A percentile compares a stretch with the other conserved stretches of the same genome.
Conservation (phyloP, 2,888 invertebrate genomes). For the Stegophylla sp. region DNA sequence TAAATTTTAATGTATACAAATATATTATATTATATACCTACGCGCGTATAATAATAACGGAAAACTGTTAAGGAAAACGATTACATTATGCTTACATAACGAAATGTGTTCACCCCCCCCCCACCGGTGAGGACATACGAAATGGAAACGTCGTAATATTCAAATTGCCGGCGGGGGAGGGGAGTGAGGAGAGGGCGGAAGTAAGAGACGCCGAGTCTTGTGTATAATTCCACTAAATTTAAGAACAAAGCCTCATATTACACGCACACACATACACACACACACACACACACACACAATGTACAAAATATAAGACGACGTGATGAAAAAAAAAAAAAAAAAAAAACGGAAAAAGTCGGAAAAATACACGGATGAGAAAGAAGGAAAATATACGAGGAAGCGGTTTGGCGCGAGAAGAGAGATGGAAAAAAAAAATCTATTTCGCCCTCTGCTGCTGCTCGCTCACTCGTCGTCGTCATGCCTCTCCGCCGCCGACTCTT, state of each 20-base stretch:
- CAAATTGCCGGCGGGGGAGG: slow-evolving; percentile 5
- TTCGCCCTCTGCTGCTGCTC: slow-evolving; percentile 13
- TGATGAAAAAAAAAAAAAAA: slow-evolving; percentile 59
- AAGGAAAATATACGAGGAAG: slow-evolving; percentile 54
- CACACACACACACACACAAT: no score
- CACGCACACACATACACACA: no score
- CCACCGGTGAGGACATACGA: slow-evolving; percentile 3
- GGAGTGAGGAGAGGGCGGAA: background rate
- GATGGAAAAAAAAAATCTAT: slow-evolving; percentile 47
- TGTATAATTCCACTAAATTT: slow-evolving; percentile 58
- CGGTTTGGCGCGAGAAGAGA: slow-evolving; percentile 27
- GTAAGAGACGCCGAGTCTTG: slow-evolving; percentile 32
- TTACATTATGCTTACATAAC: slow-evolving; percentile 50
- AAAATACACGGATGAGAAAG: background rate
- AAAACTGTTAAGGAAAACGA: slow-evolving; percentile 47
- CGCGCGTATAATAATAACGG: slow-evolving; percentile 48
- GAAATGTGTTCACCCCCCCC: slow-evolving; percentile 13
- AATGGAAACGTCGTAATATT: slow-evolving; percentile 51
- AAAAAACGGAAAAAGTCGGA: background rate
- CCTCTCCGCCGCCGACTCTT: slow-evolving; percentile 36
- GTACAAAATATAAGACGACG: slow-evolving; percentile 49
- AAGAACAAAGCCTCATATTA: slow-evolving; percentile 59
- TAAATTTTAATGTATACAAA: background rate
- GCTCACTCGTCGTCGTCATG: background rate
- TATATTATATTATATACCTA: no score